Conservation (phyloP, 1,140 invertebrate species). For the Apis laboriosa region DNA sequence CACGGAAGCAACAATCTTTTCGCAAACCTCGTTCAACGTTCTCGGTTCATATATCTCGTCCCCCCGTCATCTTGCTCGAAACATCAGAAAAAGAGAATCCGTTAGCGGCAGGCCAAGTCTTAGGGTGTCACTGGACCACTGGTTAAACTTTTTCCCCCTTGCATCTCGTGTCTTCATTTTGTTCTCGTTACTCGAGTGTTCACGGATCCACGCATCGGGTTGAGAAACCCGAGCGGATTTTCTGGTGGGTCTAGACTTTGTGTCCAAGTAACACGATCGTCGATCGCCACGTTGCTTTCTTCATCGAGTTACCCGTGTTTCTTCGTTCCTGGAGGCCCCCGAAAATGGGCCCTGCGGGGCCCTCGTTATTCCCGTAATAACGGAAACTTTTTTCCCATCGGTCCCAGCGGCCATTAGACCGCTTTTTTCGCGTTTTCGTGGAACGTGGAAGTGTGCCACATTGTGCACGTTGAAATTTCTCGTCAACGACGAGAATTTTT, state of each 20-base stretch:
- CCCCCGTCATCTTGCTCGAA: neutral
- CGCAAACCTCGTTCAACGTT: neutral
- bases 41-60: neutral
- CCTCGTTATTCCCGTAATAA: conserved; percentile 25
- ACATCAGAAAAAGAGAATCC: conserved; percentile 41
- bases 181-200: conserved; percentile 42
- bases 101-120: conserved; percentile 22
- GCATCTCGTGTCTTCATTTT: conserved; percentile 34
- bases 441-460: neutral
- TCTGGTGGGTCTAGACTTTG: conserved; percentile 36
- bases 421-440: neutral
- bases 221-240: conserved; percentile 59
- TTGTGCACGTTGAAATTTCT: too few species aligned
- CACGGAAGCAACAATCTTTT: neutral
- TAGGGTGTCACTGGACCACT: conserved; percentile 49
- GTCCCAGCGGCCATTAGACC: neutral
- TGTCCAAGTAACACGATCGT: conserved; percentile 57
- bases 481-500: neutral
- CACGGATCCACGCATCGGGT: conserved; percentile 29
- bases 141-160: conserved; percentile 17
- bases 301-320: conserved; percentile 21
- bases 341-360: conserved; percentile 12
- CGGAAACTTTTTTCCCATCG: conserved; percentile 23
- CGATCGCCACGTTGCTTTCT: conserved; percentile 28
- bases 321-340: conserved; percentile 7